Percentiles rank a stretch among this genome's conserved stretches.
Evolutionary conservation across 2,113 vertebrate genomes (phyloP).

Genomic region (Muntiacus reevesi): DNA sequence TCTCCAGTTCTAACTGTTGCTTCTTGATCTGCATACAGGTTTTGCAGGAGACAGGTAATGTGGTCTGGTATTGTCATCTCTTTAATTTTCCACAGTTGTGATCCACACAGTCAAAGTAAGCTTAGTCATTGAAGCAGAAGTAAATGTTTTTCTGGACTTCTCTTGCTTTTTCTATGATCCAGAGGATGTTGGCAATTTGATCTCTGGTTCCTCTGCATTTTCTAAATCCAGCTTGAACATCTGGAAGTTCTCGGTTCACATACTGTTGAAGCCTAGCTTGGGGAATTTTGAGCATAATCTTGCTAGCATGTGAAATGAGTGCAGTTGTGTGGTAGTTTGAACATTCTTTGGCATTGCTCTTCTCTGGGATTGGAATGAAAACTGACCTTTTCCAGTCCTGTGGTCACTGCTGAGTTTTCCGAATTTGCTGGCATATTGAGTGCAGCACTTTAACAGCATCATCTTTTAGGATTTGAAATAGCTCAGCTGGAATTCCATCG

Average conservation of each 20-base stretch:
- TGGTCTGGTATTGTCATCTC: neutral
- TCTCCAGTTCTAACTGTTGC: neutral
- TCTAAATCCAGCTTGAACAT: neutral
- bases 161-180: neutral
- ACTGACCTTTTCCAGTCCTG: neutral
- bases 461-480: neutral
- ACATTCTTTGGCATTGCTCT: neutral
- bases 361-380: neutral
- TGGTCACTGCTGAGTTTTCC: neutral
- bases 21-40: neutral
- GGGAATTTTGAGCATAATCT: neutral
- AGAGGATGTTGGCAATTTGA: neutral
- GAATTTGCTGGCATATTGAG: neutral
- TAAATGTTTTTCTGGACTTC: neutral
- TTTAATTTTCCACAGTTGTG: neutral
- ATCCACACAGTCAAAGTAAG: neutral
- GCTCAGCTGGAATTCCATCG: neutral
- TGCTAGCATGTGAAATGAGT: neutral
- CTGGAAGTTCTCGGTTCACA: neutral
- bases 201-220: neutral
- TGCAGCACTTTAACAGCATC: neutral
- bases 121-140: neutral
- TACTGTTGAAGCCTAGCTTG: neutral
- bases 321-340: neutral
- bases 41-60: neutral